Percentiles rank a stretch among this genome's conserved stretches.
These are phyloP conservation scores for Brachypterus glaber DNA, from an alignment of 2,888 invertebrate species.

Conservation along the genomic window DNA sequence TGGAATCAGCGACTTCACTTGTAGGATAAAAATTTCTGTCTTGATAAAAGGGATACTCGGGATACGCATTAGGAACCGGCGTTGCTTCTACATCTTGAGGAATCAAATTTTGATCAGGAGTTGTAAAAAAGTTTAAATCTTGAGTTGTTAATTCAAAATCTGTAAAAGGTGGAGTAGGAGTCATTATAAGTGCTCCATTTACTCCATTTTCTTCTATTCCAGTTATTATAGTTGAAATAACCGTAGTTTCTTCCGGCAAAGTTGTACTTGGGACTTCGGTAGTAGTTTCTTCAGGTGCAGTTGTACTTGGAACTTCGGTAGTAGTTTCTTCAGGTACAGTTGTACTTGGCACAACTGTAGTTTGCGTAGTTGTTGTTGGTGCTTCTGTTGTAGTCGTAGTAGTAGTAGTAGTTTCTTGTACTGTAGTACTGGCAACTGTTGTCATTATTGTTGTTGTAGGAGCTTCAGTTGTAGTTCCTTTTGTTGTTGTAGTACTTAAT, in stretches of 20 bases:
- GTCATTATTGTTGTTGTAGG: background rate
- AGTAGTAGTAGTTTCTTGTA: slow-evolving; percentile 4
- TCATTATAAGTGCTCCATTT: background rate
- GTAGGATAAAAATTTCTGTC: background rate
- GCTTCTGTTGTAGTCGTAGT: slow-evolving; percentile 10
- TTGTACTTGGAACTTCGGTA: slow-evolving; percentile 6
- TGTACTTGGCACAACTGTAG: slow-evolving; percentile 10
- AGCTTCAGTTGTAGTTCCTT: slow-evolving; percentile 13
- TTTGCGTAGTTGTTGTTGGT: slow-evolving; percentile 21
- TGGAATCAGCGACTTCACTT: background rate
- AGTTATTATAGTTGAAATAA: slow-evolving; percentile 17
- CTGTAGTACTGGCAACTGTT: slow-evolving; percentile 1
- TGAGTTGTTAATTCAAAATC: too few relatives aligned
- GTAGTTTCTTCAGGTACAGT: slow-evolving; percentile 11
- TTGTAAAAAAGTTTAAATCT: too few relatives aligned
- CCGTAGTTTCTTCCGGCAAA: slow-evolving; percentile 11
- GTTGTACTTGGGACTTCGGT: slow-evolving; percentile 7
- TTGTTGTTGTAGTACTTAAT: slow-evolving; percentile 10
- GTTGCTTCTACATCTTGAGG: slow-evolving; percentile 26
- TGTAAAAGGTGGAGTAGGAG: too few relatives aligned
- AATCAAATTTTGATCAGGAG: too few relatives aligned
- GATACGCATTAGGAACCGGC: background rate
- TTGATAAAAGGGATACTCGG: background rate
- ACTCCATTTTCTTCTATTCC: too few relatives aligned
- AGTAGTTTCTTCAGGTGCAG: slow-evolving; percentile 11